Percentiles rank a stretch among this genome's conserved stretches.
Evolutionary conservation across 2,113 vertebrate species (phyloP).

Genomic region (Pterocles burchelli): DNA sequence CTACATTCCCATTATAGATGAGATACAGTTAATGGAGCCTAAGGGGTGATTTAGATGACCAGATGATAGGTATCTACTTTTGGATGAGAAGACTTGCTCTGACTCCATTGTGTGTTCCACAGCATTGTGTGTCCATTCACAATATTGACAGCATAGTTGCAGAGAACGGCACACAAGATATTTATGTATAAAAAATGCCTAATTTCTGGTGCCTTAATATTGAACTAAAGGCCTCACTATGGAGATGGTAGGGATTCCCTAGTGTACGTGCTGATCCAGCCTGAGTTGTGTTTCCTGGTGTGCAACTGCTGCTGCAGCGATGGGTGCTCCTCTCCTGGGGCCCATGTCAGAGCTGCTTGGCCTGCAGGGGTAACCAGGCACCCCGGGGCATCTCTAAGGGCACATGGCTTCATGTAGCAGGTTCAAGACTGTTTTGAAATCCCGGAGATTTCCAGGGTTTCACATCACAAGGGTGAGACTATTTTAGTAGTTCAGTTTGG

Average conservation of each 20-base stretch:
- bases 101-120: neutral
- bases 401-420: neutral
- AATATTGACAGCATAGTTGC: neutral
- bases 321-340: neutral
- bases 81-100: neutral
- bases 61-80: neutral
- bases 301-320: neutral
- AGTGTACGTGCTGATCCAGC: neutral
- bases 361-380: neutral
- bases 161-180: neutral
- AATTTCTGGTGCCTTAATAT: neutral
- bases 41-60: neutral
- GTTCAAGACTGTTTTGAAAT: neutral
- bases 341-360: fast-evolving
- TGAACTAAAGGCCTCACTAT: neutral
- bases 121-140: fast-evolving
- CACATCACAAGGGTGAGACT: neutral
- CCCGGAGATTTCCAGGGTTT: neutral
- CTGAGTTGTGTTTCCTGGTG: neutral
- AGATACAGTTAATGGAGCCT: neutral
- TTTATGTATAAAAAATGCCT: neutral
- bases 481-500: neutral
- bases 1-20: neutral
- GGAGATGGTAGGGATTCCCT: neutral
- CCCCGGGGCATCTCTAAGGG: neutral